Conservation (phyloP, 2,888 invertebrate species). For the Phyllotreta cruciferae region DNA sequence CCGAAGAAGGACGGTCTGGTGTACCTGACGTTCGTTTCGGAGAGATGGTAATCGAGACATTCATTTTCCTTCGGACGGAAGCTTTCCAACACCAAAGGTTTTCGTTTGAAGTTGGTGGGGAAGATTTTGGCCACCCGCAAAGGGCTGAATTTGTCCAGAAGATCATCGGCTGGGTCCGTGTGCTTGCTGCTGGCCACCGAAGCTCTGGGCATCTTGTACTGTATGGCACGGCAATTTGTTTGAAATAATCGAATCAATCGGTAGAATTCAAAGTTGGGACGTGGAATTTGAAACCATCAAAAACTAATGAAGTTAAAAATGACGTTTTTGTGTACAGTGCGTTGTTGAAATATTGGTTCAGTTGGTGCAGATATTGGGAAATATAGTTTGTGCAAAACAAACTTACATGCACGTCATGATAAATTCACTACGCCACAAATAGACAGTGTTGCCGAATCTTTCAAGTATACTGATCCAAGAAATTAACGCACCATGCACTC, state of each 20-base stretch:
- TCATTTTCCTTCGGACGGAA: constrained; percentile 43
- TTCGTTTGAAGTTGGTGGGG: constrained; percentile 36
- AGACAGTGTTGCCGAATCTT: too few relatives aligned
- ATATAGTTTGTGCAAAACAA: too few relatives aligned
- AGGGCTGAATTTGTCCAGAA: constrained; percentile 40
- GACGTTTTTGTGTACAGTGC: not conserved
- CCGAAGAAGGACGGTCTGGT: constrained; percentile 33
- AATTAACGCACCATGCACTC: too few relatives aligned
- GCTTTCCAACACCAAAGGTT: constrained; percentile 38
- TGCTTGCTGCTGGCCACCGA: not conserved
- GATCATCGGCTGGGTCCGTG: constrained; percentile 17
- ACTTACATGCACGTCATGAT: too few relatives aligned
- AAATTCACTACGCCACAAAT: too few relatives aligned
- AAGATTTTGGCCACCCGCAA: constrained; percentile 44
- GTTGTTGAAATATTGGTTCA: too few relatives aligned
- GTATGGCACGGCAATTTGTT: constrained; percentile 2
- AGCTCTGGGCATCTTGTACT: not conserved
- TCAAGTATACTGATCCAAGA: too few relatives aligned
- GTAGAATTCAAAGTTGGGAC: not conserved
- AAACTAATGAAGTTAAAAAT: constrained; percentile 4
- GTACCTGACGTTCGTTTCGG: constrained; percentile 47
- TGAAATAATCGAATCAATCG: not conserved
- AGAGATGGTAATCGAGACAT: constrained; percentile 49
- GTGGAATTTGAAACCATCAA: constrained; percentile 9
- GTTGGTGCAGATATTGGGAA: too few relatives aligned